Evolutionary conservation across 2,888 invertebrate species (phyloP).

Genomic region (Clanis bilineata): DNA sequence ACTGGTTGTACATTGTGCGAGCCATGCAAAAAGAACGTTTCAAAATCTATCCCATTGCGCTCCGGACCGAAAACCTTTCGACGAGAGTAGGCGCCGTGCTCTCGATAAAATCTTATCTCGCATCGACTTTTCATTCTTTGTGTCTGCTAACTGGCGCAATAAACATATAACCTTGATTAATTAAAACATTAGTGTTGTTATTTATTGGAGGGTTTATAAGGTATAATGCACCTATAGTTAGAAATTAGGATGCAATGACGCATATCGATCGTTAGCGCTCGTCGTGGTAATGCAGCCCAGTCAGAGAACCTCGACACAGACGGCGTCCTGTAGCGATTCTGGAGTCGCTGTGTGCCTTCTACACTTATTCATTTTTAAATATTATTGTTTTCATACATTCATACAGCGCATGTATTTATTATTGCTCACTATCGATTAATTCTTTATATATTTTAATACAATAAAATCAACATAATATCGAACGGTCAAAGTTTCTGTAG

Average conservation of each 20-base stretch:
- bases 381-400: background rate
- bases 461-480: too few relatives aligned
- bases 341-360: slow-evolving; percentile 52
- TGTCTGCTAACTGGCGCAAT: slow-evolving; percentile 29
- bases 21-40: slow-evolving; percentile 14
- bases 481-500: too few relatives aligned
- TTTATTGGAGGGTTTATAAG: slow-evolving; percentile 2
- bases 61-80: slow-evolving; percentile 10
- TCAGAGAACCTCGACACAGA: slow-evolving; percentile 52
- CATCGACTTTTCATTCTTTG: slow-evolving; percentile 38
- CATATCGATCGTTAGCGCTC: slow-evolving; percentile 57
- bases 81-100: slow-evolving; percentile 34
- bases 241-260: slow-evolving; percentile 41
- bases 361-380: slow-evolving; percentile 34
- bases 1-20: slow-evolving; percentile 18
- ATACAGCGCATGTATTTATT: background rate
- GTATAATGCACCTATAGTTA: slow-evolving; percentile 29
- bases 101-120: slow-evolving; percentile 37
- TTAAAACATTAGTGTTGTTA: slow-evolving; percentile 22
- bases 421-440: background rate
- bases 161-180: slow-evolving; percentile 29
- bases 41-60: slow-evolving; percentile 16
- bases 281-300: slow-evolving; percentile 49
- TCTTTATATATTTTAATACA: background rate
- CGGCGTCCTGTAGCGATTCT: slow-evolving; percentile 60